Percentiles rank a stretch among this genome's conserved stretches.
Evolutionary conservation across 2,113 vertebrate genomes (phyloP).

Genomic region (Anoura caudifer): DNA sequence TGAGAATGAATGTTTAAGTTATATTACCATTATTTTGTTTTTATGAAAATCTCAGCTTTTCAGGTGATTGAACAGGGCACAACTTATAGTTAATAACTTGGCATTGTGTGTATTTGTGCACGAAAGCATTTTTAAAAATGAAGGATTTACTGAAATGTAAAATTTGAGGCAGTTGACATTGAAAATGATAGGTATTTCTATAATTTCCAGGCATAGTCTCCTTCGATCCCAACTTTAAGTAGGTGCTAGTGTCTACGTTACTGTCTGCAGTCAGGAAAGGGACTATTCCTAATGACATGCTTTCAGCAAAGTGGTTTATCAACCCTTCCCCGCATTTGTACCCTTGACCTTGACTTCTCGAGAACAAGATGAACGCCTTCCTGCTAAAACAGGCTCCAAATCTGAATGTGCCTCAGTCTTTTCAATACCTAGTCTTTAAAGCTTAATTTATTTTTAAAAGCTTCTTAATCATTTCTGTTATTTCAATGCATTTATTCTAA

Average conservation of each 20-base stretch:
- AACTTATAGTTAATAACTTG: neutral
- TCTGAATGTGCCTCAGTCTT: neutral
- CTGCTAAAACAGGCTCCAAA: neutral
- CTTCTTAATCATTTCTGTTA: neutral
- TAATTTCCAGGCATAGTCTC: neutral
- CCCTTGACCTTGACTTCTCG: neutral
- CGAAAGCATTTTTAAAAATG: neutral
- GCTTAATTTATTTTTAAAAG: neutral
- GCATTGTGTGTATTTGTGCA: neutral
- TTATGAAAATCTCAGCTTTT: constrained; percentile 2
- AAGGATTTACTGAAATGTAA: neutral
- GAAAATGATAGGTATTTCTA: neutral
- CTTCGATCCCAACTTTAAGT: neutral
- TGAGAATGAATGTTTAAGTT: neutral
- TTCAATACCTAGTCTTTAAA: neutral
- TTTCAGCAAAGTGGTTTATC: neutral
- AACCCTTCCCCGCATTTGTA: neutral
- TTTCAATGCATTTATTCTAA: neutral
- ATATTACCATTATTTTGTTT: neutral
- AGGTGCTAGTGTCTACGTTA: neutral
- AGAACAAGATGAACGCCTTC: neutral
- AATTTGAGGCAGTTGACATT: neutral
- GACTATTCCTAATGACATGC: neutral
- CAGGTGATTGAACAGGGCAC: neutral
- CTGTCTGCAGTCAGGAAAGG: neutral